phyloP scores from a whole-genome alignment of 2,113 vertebrate genomes.

The Pluvianellus socialis region DNA sequence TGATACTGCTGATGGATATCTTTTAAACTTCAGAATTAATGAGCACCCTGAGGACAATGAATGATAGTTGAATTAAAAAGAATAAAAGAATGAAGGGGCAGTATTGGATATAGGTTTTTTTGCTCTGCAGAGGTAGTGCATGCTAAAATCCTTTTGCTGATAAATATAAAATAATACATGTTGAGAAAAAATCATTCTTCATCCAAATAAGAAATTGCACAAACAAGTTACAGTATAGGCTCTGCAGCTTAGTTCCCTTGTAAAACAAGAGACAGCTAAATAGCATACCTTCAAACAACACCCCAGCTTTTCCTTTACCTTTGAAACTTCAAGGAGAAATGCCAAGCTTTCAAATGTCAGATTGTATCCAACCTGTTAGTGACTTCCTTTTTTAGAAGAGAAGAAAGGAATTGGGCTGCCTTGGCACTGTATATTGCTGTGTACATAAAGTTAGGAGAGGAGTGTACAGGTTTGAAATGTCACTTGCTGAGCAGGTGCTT shows the following conservation, averaged over 20 bases:
- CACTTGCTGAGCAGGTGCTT: neutral
- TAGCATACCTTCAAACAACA: neutral
- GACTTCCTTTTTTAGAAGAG: neutral
- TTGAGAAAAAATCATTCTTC: neutral
- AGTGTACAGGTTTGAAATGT: neutral
- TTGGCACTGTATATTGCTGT: neutral
- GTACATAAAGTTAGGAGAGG: neutral
- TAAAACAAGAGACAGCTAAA: neutral
- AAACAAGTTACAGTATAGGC: neutral
- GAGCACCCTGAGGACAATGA: conserved; percentile 66
- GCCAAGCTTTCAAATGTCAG: neutral
- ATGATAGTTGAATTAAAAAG: conserved; percentile 68
- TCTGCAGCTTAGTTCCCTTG: neutral
- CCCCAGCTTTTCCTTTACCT: neutral
- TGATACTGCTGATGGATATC: conserved; percentile 35
- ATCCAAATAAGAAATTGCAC: neutral
- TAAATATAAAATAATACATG: conserved; percentile 40
- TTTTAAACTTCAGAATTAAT: conserved; percentile 76
- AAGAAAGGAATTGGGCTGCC: neutral
- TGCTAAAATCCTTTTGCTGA: conserved; percentile 47
- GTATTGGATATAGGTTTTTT: conserved; percentile 10
- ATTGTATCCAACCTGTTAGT: neutral
- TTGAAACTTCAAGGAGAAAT: conserved; percentile 1
- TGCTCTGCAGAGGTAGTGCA: conserved; percentile 26
- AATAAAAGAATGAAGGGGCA: conserved; percentile 35